A percentile compares a stretch with the other conserved stretches of the same genome.
phyloP scores from a whole-genome alignment of 2,888 invertebrate species.

The Parasteatoda lunata region DNA sequence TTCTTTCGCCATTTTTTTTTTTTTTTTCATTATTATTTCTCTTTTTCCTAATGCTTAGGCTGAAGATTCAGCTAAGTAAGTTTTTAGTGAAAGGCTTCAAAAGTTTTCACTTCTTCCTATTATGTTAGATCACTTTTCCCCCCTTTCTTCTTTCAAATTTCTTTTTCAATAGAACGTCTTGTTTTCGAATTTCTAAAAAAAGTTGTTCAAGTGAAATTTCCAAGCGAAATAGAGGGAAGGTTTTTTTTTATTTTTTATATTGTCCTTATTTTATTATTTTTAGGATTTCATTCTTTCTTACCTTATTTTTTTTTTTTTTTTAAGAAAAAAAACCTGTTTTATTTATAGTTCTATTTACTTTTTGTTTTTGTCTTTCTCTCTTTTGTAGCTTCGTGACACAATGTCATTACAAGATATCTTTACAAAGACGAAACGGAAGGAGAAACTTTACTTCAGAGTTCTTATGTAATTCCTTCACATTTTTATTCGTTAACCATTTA shows the following conservation, averaged over 20 bases:
- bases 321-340: too few relatives aligned
- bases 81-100: neutral
- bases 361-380: neutral
- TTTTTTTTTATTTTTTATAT: too few relatives aligned
- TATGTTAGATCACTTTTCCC: neutral
- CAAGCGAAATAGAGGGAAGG: neutral
- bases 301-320: neutral
- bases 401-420: neutral
- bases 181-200: constrained; percentile 1
- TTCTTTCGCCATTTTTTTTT: neutral
- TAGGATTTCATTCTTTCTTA: neutral
- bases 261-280: too few relatives aligned
- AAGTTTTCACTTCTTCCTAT: constrained; percentile 2
- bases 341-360: too few relatives aligned
- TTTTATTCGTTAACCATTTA: too few relatives aligned
- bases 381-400: neutral
- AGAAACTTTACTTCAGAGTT: too few relatives aligned
- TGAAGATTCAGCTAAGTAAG: constrained; percentile 2
- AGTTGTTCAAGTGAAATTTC: neutral
- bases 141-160: constrained; percentile 1
- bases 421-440: too few relatives aligned
- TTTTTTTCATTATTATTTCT: neutral
- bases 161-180: neutral
- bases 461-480: too few relatives aligned
- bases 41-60: too few relatives aligned